A percentile compares a stretch with the other conserved stretches of the same genome.
phyloP scores from a whole-genome alignment of 2,797 vertebrate genomes.

The Dryobates pubescens region DNA sequence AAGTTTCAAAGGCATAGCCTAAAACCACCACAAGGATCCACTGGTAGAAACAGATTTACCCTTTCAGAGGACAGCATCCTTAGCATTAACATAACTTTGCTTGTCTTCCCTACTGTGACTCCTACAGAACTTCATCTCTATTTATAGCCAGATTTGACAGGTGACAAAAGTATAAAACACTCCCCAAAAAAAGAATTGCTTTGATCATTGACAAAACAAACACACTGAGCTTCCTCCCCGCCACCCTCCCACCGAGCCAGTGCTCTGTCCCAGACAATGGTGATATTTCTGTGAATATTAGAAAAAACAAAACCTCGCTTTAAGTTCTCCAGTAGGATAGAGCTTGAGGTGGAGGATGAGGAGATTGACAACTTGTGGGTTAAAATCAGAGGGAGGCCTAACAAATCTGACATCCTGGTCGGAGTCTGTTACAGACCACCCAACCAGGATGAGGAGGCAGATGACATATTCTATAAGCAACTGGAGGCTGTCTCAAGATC shows the following conservation, averaged over 20 bases:
- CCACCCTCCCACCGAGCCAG: not conserved
- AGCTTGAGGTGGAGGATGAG: no score
- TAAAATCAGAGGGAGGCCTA: no score
- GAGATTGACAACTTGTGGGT: no score
- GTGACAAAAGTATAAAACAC: not conserved
- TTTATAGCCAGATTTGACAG: not conserved
- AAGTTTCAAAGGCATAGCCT: no score
- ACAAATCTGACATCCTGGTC: no score
- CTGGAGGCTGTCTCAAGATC: no score
- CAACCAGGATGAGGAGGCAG: no score
- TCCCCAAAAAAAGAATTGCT: not conserved
- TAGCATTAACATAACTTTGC: not conserved
- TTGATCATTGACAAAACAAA: not conserved
- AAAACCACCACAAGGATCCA: not conserved
- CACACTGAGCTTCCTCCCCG: not conserved
- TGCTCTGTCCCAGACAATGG: not conserved
- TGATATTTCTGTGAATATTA: not conserved
- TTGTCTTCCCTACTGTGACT: not conserved
- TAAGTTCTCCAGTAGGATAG: not conserved
- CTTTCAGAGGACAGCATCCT: not conserved
- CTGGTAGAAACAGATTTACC: not conserved
- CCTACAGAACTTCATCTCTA: not conserved
- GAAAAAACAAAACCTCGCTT: not conserved
- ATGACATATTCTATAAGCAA: no score
- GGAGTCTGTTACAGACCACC: no score